phyloP scores from a whole-genome alignment of 1,140 invertebrate species.

The Streblospio benedicti region DNA sequence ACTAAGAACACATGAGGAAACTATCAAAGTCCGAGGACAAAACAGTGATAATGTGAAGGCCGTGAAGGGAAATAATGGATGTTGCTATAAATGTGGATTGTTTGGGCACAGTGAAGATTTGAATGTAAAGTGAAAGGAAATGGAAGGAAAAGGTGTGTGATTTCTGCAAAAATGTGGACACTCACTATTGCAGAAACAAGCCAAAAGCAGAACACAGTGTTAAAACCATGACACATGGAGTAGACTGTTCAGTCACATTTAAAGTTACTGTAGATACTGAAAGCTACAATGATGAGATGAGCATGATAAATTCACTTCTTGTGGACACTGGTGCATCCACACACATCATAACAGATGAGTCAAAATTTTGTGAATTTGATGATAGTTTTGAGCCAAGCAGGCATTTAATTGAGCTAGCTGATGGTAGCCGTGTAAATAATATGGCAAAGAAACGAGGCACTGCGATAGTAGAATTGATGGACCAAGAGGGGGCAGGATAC shows the following conservation, averaged over 20 bases:
- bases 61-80: background rate
- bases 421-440: constrained; percentile 5
- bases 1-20: constrained; percentile 18
- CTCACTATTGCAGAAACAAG: background rate
- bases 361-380: constrained; percentile 16
- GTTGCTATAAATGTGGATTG: background rate
- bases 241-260: too few species aligned
- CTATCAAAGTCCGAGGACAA: constrained; percentile 4
- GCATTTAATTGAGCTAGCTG: constrained; percentile 15
- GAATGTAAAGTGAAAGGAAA: background rate
- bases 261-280: too few species aligned
- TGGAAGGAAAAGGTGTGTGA: background rate
- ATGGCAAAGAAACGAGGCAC: constrained; percentile 8
- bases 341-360: constrained; percentile 16
- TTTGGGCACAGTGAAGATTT: background rate
- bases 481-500: constrained; percentile 10
- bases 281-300: too few species aligned
- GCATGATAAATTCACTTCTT: too few species aligned
- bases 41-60: background rate
- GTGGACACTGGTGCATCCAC: constrained; percentile 18
- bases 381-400: constrained; percentile 12
- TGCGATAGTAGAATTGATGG: constrained; percentile 9
- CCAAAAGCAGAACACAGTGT: too few species aligned
- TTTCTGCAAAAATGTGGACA: background rate
- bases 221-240: too few species aligned